A percentile compares a stretch with the other conserved stretches of the same genome.
Conservation (phyloP, 2,888 invertebrate genomes). For the Cosmopolites sordidus region DNA sequence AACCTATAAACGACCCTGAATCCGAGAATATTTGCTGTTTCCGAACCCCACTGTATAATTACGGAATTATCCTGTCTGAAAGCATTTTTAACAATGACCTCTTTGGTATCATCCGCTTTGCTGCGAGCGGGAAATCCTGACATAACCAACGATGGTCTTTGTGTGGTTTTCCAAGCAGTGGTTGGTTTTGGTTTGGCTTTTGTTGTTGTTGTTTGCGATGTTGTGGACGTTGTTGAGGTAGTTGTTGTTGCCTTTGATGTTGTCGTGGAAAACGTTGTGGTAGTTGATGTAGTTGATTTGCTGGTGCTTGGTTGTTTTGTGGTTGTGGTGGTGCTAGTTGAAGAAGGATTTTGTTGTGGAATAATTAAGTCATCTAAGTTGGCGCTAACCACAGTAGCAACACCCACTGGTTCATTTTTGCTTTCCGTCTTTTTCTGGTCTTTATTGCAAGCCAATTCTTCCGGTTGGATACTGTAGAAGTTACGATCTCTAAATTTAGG, state of each 20-base stretch:
- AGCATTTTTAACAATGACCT: slow-evolving; percentile 81
- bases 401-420: slow-evolving; percentile 49
- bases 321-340: slow-evolving; percentile 32
- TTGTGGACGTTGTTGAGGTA: slow-evolving; percentile 40
- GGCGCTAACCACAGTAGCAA: slow-evolving; percentile 56
- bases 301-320: slow-evolving; percentile 36
- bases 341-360: slow-evolving; percentile 32
- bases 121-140: slow-evolving; percentile 63
- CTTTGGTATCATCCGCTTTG: slow-evolving; percentile 60
- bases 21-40: slow-evolving; percentile 81
- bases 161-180: slow-evolving; percentile 48
- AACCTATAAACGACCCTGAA: slow-evolving; percentile 84
- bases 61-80: slow-evolving; percentile 82
- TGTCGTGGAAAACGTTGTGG: slow-evolving; percentile 34
- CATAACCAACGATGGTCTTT: slow-evolving; percentile 68
- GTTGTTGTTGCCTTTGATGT: slow-evolving; percentile 41
- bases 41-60: slow-evolving; percentile 88
- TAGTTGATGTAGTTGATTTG: slow-evolving; percentile 33
- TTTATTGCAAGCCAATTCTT: slow-evolving; percentile 60
- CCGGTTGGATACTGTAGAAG: slow-evolving; percentile 81
- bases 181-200: slow-evolving; percentile 40
- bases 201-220: slow-evolving; percentile 37
- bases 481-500: slow-evolving; percentile 73
- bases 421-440: slow-evolving; percentile 2
- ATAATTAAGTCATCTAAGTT: slow-evolving; percentile 47